Evolutionary conservation across 1,140 invertebrate species (phyloP), one percentile per base, ranked within the genome.

Genomic region (Camponotus vicinus): DNA sequence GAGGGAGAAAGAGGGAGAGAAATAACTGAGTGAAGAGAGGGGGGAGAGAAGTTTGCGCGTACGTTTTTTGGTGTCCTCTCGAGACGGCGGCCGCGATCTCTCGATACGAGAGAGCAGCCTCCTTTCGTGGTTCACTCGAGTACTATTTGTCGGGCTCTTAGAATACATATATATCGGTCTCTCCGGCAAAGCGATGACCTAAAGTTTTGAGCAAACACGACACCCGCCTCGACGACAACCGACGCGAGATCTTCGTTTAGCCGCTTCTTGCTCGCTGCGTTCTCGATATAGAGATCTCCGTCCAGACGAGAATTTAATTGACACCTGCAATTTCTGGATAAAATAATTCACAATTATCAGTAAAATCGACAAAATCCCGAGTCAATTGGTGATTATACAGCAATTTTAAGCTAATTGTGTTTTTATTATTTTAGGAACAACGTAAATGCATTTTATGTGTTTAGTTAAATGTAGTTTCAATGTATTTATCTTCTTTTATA

Each of bases 181-280:
- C 79, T 83, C 40, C 77, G 84, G 87, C 90, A 90, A 92, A 92
- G 86, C 83, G 86, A 73, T 86, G 88, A 87, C 85, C 89, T 88
- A 92, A 91, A 91, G 91, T 92, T 92, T 92, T 92, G 89, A 92
- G 91, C 88, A 92, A 92, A 92, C 90, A 92, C 83, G 83, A 85
- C 90, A 89, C 86, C 89, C 82, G 79, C 86, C 70, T 78, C 76
- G 86, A 90, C 85, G 87, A 90, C 90, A 90, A 85, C 59, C 71
- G 52, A 66, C 64, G 69, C 85, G 85, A 86, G 78, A 75, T 83
- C 79, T 83, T 86, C 85, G 67, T 84, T 73, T 57, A 55, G 45
- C 66, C 49, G 49, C 37, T 79, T 18, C 32, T 32, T 7, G 9
- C 45, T 64, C 27, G 40, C 15, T 59, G 49, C 69, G 67, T 75